Conservation (phyloP, 2,797 vertebrate genomes). For the Sebastolobus alascanus region DNA sequence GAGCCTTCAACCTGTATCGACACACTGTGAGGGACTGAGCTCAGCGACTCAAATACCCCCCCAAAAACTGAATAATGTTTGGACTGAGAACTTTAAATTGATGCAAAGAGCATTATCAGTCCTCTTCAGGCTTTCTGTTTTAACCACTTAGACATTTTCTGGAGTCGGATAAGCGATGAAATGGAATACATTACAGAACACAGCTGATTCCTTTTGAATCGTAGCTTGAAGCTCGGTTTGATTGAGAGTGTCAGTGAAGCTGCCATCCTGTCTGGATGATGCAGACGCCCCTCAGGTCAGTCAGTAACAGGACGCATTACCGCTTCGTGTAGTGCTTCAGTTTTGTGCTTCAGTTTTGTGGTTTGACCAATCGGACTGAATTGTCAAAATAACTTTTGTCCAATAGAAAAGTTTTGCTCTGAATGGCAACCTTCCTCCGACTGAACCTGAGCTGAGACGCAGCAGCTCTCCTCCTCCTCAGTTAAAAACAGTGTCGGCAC, state of each 20-base stretch:
- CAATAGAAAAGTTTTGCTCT: background rate
- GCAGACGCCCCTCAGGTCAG: conserved; percentile 13
- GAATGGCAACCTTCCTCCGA: background rate
- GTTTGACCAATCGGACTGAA: background rate
- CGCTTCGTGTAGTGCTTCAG: background rate
- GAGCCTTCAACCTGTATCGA: background rate
- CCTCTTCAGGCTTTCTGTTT: conserved; percentile 5
- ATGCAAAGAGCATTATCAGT: conserved; percentile 11
- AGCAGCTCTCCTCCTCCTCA: too few relatives aligned
- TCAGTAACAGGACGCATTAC: background rate
- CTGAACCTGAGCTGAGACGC: background rate
- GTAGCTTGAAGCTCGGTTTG: conserved; percentile 5
- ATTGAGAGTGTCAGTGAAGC: conserved; percentile 15
- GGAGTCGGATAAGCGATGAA: conserved; percentile 5
- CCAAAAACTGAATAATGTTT: background rate
- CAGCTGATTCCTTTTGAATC: background rate
- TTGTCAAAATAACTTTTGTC: background rate
- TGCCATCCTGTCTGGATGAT: conserved; percentile 9
- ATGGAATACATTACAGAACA: conserved; percentile 14
- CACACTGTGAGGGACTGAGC: background rate
- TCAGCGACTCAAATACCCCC: background rate
- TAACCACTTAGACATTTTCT: background rate
- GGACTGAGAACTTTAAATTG: conserved; percentile 3
- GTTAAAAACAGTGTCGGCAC: too few relatives aligned
- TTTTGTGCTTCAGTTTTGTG: background rate